Percentiles rank a stretch among this genome's conserved stretches.
Conservation (phyloP, 2,888 invertebrate genomes). For the Cartodere bifasciata region DNA sequence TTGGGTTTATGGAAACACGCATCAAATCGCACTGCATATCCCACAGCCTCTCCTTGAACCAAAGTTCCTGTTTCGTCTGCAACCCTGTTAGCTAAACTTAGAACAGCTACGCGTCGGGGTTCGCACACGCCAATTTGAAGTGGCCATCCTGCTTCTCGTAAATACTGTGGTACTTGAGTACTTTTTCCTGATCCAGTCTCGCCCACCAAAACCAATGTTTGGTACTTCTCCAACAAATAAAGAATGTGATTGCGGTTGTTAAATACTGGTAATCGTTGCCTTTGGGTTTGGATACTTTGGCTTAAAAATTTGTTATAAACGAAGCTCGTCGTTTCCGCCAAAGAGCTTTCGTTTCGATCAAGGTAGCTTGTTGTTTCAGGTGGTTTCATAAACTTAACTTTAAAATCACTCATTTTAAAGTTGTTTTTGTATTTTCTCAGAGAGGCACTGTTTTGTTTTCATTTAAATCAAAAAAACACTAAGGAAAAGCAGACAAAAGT, state of each 20-base stretch:
- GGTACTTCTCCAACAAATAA: constrained; percentile 80
- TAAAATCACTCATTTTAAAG: constrained; percentile 35
- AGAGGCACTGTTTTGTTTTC: too few relatives aligned
- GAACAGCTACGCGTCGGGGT: constrained; percentile 81
- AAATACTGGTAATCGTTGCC: constrained; percentile 77
- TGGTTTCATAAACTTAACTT: constrained; percentile 33
- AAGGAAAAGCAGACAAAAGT: too few relatives aligned
- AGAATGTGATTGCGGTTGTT: constrained; percentile 77
- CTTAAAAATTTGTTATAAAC: constrained; percentile 78
- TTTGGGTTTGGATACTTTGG: constrained; percentile 70
- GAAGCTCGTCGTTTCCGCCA: constrained; percentile 39
- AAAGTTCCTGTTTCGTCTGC: constrained; percentile 73
- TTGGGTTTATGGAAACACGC: constrained; percentile 50
- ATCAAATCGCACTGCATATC: constrained; percentile 77
- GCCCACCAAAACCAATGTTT: constrained; percentile 78
- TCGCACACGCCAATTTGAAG: constrained; percentile 83
- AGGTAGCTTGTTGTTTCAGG: constrained; percentile 31
- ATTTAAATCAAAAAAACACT: too few relatives aligned
- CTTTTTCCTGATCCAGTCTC: constrained; percentile 96
- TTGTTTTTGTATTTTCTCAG: too few relatives aligned
- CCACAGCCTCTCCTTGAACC: constrained; percentile 62
- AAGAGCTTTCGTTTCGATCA: constrained; percentile 28
- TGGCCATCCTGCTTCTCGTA: constrained; percentile 78
- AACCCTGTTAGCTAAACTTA: constrained; percentile 76
- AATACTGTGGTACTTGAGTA: constrained; percentile 90